Evolutionary conservation across 2,888 invertebrate species (phyloP).

Genomic region (Diadegma fenestrale): DNA sequence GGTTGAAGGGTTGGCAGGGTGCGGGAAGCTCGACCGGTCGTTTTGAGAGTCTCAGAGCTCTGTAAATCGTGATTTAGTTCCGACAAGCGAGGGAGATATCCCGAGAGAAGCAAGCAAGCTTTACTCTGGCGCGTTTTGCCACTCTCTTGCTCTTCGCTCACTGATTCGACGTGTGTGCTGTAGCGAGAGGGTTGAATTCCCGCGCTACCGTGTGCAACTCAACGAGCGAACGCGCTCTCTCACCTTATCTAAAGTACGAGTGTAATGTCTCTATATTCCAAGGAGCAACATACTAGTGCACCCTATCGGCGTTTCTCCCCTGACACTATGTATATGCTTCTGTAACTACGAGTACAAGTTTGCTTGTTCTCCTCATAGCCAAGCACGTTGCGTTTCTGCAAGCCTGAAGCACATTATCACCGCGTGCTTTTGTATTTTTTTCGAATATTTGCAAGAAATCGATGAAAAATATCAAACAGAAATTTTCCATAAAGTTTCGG

Average conservation of each 20-base stretch:
- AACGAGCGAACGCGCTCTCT: constrained; percentile 51
- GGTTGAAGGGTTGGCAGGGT: neutral
- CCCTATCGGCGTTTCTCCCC: constrained; percentile 41
- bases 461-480: neutral
- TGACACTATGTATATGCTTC: constrained; percentile 28
- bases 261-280: constrained; percentile 77
- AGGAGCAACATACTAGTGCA: constrained; percentile 43
- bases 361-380: constrained; percentile 6
- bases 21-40: constrained; percentile 32
- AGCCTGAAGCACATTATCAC: constrained; percentile 35
- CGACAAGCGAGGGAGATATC: constrained; percentile 68
- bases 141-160: constrained; percentile 16
- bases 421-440: neutral
- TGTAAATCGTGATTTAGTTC: constrained; percentile 69
- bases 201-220: constrained; percentile 59
- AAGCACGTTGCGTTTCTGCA: constrained; percentile 18
- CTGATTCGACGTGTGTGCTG: constrained; percentile 54
- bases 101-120: constrained; percentile 43
- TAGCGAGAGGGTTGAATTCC: constrained; percentile 20
- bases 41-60: constrained; percentile 57
- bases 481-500: neutral
- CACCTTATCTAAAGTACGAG: constrained; percentile 75
- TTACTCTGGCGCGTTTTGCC: constrained; percentile 27
- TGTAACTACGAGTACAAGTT: constrained; percentile 3
- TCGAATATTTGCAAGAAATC: neutral